A percentile compares a stretch with the other conserved stretches of the same genome.
Conservation (phyloP, 2,113 vertebrate species). For the Anarhynchus alexandrinus region DNA sequence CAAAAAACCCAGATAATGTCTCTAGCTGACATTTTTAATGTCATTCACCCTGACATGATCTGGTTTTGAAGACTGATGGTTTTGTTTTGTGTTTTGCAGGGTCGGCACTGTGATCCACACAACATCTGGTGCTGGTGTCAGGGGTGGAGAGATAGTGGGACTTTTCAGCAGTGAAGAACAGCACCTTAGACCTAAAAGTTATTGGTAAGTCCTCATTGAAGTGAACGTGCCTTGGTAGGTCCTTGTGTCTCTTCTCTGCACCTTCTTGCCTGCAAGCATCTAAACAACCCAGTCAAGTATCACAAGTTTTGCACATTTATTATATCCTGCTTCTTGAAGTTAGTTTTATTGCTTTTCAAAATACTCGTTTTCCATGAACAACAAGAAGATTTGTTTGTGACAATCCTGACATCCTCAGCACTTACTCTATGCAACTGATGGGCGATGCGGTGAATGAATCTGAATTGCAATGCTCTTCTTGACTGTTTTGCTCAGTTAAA, state of each 20-base stretch:
- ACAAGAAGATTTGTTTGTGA: conserved; percentile 71
- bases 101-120: not conserved
- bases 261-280: not conserved
- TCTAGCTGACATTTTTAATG: not conserved
- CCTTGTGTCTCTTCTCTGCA: not conserved
- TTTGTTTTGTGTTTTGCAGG: not conserved
- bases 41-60: not conserved
- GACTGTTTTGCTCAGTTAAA: conserved; percentile 53
- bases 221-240: not conserved
- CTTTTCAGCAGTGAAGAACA: not conserved
- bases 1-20: rapidly evolving
- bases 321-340: conserved; percentile 7
- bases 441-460: conserved; percentile 36
- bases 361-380: conserved; percentile 40
- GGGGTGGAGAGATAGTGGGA: not conserved
- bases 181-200: not conserved
- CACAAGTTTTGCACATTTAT: conserved; percentile 21
- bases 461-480: conserved; percentile 68
- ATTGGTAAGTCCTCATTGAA: not conserved
- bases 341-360: conserved; percentile 51
- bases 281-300: not conserved
- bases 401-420: conserved; percentile 57
- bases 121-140: not conserved
- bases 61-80: not conserved
- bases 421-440: conserved; percentile 61